These are phyloP conservation scores for Smithornis capensis DNA, from an alignment of 2,113 vertebrate species.

Conservation along the genomic window DNA sequence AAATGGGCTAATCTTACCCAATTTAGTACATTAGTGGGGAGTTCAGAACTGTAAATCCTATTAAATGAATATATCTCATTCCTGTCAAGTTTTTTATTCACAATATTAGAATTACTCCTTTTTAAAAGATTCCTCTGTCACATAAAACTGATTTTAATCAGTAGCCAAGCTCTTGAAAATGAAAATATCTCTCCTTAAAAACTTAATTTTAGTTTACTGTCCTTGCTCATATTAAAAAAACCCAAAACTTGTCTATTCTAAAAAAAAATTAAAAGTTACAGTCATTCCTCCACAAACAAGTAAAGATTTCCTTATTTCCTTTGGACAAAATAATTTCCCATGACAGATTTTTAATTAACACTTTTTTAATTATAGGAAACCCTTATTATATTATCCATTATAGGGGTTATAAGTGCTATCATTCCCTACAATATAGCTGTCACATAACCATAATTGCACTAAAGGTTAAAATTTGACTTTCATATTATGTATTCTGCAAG, in stretches of 20 bases:
- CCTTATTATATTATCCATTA: not conserved
- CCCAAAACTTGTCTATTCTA: not conserved
- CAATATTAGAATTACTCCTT: not conserved
- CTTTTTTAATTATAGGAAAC: conserved; percentile 61
- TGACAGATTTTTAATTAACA: conserved; percentile 30
- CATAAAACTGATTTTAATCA: not conserved
- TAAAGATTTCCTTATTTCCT: not conserved
- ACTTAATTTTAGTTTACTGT: not conserved
- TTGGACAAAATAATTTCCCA: not conserved
- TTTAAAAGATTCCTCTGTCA: not conserved
- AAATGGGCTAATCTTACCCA: not conserved
- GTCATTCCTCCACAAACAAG: not conserved
- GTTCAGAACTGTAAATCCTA: not conserved
- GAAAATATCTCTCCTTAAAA: not conserved
- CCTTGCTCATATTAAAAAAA: not conserved
- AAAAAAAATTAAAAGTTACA: not conserved
- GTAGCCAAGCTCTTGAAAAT: not conserved
- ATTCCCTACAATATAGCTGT: not conserved
- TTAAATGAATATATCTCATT: not conserved
- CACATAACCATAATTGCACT: not conserved
- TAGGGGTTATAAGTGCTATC: not conserved
- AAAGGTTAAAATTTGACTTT: not conserved
- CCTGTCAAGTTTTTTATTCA: not conserved
- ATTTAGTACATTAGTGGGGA: not conserved
- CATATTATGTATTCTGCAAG: not conserved